These are phyloP conservation scores for Mustela nigripes DNA, from an alignment of 2,113 vertebrate species.

Conservation along the genomic window DNA sequence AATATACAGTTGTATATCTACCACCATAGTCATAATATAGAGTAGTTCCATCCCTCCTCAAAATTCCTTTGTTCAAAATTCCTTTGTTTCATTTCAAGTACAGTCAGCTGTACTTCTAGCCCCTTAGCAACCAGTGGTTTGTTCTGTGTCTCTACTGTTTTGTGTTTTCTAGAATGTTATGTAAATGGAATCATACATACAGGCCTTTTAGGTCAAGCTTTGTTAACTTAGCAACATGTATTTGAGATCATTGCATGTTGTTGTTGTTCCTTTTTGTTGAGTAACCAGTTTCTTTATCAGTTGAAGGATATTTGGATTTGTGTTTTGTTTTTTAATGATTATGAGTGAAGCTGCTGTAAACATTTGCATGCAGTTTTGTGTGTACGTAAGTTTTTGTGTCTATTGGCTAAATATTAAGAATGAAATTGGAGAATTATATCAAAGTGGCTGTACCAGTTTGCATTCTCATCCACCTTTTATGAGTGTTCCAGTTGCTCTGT, in stretches of 20 bases:
- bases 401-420: not conserved
- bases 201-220: not conserved
- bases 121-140: not conserved
- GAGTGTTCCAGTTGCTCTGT: not conserved
- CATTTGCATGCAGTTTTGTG: not conserved
- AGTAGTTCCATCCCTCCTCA: not conserved
- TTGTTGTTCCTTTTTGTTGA: constrained; percentile 16
- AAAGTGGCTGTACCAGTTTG: not conserved
- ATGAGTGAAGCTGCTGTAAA: constrained; percentile 11
- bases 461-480: not conserved
- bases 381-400: not conserved
- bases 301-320: constrained; percentile 4
- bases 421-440: not conserved
- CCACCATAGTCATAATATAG: not conserved
- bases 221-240: not conserved
- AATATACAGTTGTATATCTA: not conserved
- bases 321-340: not conserved
- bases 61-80: not conserved
- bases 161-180: not conserved
- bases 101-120: not conserved
- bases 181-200: not conserved
- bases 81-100: not conserved
- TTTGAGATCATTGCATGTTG: not conserved
- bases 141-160: not conserved
- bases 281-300: not conserved